Evolutionary conservation across 2,113 vertebrate species (phyloP).

Genomic region (Phalacrocorax pelagicus): DNA sequence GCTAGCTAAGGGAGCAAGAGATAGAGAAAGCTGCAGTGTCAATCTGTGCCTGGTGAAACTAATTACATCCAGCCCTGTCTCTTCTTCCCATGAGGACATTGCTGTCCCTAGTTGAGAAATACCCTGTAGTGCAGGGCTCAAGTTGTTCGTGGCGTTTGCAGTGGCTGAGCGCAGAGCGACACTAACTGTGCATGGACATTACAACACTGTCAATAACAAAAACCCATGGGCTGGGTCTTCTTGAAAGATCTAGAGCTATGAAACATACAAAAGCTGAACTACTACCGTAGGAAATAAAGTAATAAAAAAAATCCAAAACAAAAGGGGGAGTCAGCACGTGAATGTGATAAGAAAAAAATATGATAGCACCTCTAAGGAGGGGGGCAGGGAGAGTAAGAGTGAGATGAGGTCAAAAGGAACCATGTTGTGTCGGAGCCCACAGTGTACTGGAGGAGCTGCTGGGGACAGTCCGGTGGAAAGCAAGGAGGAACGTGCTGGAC

Average conservation of each 20-base stretch:
- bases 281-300: conserved; percentile 72
- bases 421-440: conserved; percentile 48
- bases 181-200: conserved; percentile 10
- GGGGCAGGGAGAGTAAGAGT: conserved; percentile 24
- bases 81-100: not conserved
- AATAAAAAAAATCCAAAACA: conserved; percentile 36
- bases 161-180: not conserved
- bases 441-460: conserved; percentile 30
- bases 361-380: conserved; percentile 77
- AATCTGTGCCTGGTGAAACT: not conserved
- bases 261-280: conserved; percentile 71
- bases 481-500: conserved; percentile 40
- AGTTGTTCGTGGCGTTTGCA: not conserved
- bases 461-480: not conserved
- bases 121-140: not conserved
- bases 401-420: conserved; percentile 65
- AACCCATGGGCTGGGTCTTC: conserved; percentile 8
- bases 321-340: conserved; percentile 49
- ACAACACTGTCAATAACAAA: conserved; percentile 51
- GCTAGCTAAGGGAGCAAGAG: not conserved
- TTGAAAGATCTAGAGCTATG: conserved; percentile 59
- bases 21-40: not conserved
- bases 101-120: not conserved
- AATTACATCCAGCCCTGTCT: conserved; percentile 18
- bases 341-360: conserved; percentile 68